These are phyloP conservation scores for Drosophila multiciliata DNA, from an alignment of 2,888 invertebrate genomes.

Conservation along the genomic window DNA sequence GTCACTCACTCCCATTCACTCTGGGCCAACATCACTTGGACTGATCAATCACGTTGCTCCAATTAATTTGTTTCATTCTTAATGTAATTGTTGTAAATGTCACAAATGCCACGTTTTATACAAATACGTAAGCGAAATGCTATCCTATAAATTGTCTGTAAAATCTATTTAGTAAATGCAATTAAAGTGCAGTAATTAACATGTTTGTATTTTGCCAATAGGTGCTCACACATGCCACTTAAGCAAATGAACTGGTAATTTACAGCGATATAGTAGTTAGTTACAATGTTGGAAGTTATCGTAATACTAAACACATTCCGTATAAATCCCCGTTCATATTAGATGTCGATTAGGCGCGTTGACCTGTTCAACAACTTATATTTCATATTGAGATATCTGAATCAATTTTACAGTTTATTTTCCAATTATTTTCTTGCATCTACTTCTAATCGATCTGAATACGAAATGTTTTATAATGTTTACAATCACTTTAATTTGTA, in stretches of 20 bases:
- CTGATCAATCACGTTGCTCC: constrained; percentile 18
- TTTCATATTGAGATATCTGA: background rate
- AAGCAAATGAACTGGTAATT: constrained; percentile 3
- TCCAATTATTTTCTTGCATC: background rate
- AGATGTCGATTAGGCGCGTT: constrained; percentile 18
- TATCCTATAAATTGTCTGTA: background rate
- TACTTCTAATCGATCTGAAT: background rate
- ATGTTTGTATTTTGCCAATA: constrained; percentile 6
- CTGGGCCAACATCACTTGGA: constrained; percentile 43
- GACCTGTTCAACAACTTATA: constrained; percentile 18
- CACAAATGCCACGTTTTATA: background rate
- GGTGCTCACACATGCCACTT: constrained; percentile 3
- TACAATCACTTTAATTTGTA: background rate
- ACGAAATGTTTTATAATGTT: background rate
- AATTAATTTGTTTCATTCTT: background rate
- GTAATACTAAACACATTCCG: constrained; percentile 11
- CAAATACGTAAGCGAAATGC: constrained; percentile 3
- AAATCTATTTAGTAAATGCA: background rate
- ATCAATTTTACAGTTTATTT: background rate
- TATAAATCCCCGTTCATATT: background rate
- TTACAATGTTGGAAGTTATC: constrained; percentile 13
- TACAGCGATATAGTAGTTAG: background rate
- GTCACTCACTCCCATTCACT: constrained; percentile 41
- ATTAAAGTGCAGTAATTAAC: constrained; percentile 24
- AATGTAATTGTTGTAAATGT: constrained; percentile 1